Conservation (phyloP, 2,888 invertebrate genomes). For the Heliconius ethilla region DNA sequence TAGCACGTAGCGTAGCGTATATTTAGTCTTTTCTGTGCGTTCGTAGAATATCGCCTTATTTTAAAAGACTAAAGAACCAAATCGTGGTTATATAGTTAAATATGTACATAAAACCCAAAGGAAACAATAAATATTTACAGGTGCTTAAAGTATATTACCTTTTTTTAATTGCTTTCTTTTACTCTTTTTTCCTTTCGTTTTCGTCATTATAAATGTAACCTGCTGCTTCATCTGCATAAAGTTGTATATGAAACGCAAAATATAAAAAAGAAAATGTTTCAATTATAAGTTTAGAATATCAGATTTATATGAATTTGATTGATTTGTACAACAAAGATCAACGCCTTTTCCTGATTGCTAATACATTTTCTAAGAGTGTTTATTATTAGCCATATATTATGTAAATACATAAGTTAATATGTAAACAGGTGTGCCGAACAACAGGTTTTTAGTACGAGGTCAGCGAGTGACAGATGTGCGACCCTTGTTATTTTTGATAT, state of each 20-base stretch:
- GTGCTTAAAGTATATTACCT: too few species aligned
- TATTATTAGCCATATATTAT: slow-evolving; percentile 7
- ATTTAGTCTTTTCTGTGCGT: too few species aligned
- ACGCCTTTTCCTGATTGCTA: not conserved
- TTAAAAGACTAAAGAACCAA: too few species aligned
- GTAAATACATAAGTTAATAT: slow-evolving; percentile 17
- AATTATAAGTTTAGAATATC: not conserved
- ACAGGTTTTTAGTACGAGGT: slow-evolving; percentile 27
- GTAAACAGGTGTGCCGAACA: slow-evolving; percentile 22
- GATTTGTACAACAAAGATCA: not conserved
- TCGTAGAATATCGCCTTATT: too few species aligned
- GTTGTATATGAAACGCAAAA: not conserved
- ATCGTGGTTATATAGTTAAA: too few species aligned
- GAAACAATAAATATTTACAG: too few species aligned
- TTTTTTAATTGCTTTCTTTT: not conserved
- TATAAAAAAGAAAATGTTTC: too few species aligned
- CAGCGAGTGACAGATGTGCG: slow-evolving; percentile 27
- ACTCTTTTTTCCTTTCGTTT: too few species aligned
- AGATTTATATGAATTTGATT: not conserved
- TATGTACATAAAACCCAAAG: too few species aligned
- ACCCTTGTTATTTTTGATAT: slow-evolving; percentile 21
- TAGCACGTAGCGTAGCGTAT: too few species aligned
- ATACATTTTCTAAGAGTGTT: slow-evolving; percentile 4
- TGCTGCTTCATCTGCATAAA: not conserved
- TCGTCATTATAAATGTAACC: not conserved